phyloP scores from a whole-genome alignment of 2,888 invertebrate genomes.

The Cetonia aurata region DNA sequence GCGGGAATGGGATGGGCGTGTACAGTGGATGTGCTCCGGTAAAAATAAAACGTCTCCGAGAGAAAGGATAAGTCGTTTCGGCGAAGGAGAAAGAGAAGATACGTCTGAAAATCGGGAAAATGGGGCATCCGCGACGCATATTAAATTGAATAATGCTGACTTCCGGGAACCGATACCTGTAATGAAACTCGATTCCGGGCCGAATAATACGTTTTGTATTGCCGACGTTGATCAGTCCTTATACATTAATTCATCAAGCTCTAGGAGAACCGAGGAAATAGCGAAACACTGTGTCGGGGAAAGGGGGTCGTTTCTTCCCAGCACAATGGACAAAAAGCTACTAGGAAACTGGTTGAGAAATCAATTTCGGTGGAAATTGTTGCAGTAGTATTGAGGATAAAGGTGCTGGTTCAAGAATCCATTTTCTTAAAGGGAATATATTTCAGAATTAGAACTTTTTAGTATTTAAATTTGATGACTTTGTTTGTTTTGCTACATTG shows the following conservation, averaged over 20 bases:
- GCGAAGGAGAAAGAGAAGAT: neutral
- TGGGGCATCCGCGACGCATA: constrained; percentile 22
- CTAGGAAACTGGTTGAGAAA: too few relatives aligned
- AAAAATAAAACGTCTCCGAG: neutral
- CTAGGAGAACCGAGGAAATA: constrained; percentile 33
- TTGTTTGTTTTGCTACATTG: too few relatives aligned
- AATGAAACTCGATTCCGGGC: constrained; percentile 33
- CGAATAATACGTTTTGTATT: constrained; percentile 34
- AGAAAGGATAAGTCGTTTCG: neutral
- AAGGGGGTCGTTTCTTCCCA: neutral
- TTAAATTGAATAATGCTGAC: constrained; percentile 39
- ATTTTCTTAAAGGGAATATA: too few relatives aligned
- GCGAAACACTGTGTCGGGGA: constrained; percentile 7
- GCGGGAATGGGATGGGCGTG: too few relatives aligned
- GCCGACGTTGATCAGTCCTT: constrained; percentile 27
- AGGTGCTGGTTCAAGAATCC: too few relatives aligned
- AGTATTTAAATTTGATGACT: too few relatives aligned
- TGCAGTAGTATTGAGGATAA: too few relatives aligned
- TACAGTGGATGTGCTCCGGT: too few relatives aligned
- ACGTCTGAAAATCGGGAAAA: neutral
- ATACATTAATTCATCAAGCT: constrained; percentile 38
- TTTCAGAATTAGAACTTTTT: too few relatives aligned
- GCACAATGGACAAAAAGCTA: too few relatives aligned
- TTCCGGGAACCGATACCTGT: constrained; percentile 36
- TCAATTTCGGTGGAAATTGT: too few relatives aligned